Evolutionary conservation across 2,797 vertebrate genomes (phyloP), one percentile per base, ranked within the genome.

Genomic region (Acrossocheilus fasciatus): DNA sequence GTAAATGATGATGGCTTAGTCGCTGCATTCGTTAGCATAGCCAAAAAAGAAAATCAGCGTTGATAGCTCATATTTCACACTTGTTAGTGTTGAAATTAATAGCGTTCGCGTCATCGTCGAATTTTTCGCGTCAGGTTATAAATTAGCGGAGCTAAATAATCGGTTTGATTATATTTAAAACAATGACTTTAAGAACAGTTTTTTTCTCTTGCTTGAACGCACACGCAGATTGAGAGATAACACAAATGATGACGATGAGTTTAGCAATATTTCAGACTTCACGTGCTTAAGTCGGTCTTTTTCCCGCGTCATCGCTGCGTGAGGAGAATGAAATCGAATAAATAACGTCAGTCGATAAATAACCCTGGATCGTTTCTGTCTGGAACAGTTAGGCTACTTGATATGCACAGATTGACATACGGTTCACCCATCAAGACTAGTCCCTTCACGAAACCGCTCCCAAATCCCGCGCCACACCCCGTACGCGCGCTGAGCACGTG

Each of bases 381-480:
- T 41, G 9, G 14, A 52, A 18, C 43, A 4, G 30, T 3, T n/a
- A n/a, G 4, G 57, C 57, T 17, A 30, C 12, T 36, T 70, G 34
- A 26, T 52, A 17, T 17, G 47, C 45, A 10, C 9, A 83, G 39
- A 41, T 43, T 26, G 30, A 52, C 41, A 43, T 15, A 47, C 41
- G 66, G 14, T 34, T 43, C 23, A 72, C 30, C 62, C 43, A 5
- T 50, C 70, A 11, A 54, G 41, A 52, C 68, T 41, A 62, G 74
- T 64, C 81, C 50, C 2, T 76, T 83, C 84, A 78, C 57, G 62
- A 82, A 82, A 85, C 66, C 82, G 26, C 54, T 84, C 73, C 75
- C 83, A 43, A 72, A 81, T 36, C 77, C 41, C 30, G 54, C 30
- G 68, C 77, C 84, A 80, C 84, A 81, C 84, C 84, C 84, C 18